These are phyloP conservation scores for Aramus guarauna DNA, from an alignment of 2,113 vertebrate species.

Conservation along the genomic window DNA sequence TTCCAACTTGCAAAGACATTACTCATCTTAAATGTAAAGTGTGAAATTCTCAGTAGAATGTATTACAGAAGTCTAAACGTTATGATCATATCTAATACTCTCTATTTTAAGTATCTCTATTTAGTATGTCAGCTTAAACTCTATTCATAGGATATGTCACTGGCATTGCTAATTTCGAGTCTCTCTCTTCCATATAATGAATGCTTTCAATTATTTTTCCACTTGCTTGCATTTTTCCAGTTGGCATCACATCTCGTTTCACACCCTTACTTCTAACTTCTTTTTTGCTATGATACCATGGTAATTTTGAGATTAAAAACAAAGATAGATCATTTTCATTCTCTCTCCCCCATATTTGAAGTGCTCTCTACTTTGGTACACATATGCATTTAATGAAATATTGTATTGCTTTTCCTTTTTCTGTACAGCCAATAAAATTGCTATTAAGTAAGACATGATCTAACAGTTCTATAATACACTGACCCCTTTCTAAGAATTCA, in stretches of 20 bases:
- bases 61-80: conserved; percentile 8
- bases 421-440: background rate
- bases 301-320: conserved; percentile 18
- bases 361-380: background rate
- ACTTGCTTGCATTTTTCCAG: conserved; percentile 40
- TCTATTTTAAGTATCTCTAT: conserved; percentile 27
- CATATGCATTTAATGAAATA: background rate
- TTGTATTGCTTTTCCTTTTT: background rate
- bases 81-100: conserved; percentile 11
- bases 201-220: conserved; percentile 39
- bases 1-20: background rate
- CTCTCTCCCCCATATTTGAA: background rate
- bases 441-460: background rate
- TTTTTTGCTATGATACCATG: background rate
- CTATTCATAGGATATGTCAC: conserved; percentile 9
- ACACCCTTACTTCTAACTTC: background rate
- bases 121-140: conserved; percentile 7
- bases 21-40: background rate
- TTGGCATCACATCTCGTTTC: conserved; percentile 1
- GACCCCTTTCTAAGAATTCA: background rate
- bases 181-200: conserved; percentile 23
- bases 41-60: background rate
- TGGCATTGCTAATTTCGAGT: conserved; percentile 1
- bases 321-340: background rate
- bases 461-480: background rate